A percentile compares a stretch with the other conserved stretches of the same genome.
Evolutionary conservation across 2,797 vertebrate species (phyloP).

Genomic region (Mormyrus proboscirostris): DNA sequence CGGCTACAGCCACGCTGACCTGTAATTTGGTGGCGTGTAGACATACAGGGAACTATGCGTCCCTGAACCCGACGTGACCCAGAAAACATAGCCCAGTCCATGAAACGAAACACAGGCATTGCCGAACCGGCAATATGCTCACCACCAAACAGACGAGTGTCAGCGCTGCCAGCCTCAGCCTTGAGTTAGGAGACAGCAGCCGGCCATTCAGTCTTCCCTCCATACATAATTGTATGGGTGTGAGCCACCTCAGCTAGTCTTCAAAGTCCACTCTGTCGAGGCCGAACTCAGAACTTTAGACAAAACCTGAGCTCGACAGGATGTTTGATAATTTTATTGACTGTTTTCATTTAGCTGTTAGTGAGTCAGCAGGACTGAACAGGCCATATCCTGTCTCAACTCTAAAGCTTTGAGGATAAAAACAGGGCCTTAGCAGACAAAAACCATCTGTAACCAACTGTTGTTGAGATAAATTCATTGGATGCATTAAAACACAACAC

Average conservation of each 20-base stretch:
- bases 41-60: neutral
- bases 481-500: neutral
- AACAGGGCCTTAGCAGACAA: neutral
- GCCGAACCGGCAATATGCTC: constrained; percentile 39
- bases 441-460: neutral
- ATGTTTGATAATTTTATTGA: neutral
- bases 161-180: neutral
- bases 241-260: neutral
- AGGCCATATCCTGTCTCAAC: neutral
- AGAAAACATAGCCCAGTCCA: constrained; percentile 5
- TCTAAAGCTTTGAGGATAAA: neutral
- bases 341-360: neutral
- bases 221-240: neutral
- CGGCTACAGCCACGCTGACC: constrained; percentile 21
- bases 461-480: neutral
- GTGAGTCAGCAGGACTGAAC: neutral
- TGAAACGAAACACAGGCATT: constrained; percentile 15
- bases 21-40: constrained; percentile 40
- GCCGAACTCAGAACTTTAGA: neutral
- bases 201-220: neutral
- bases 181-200: constrained; percentile 1
- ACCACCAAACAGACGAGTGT: constrained; percentile 17
- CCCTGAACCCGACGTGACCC: constrained; percentile 15
- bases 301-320: neutral
- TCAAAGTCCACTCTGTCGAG: neutral